Conservation (phyloP, 2,797 vertebrate genomes). For the Nyctibius grandis region DNA sequence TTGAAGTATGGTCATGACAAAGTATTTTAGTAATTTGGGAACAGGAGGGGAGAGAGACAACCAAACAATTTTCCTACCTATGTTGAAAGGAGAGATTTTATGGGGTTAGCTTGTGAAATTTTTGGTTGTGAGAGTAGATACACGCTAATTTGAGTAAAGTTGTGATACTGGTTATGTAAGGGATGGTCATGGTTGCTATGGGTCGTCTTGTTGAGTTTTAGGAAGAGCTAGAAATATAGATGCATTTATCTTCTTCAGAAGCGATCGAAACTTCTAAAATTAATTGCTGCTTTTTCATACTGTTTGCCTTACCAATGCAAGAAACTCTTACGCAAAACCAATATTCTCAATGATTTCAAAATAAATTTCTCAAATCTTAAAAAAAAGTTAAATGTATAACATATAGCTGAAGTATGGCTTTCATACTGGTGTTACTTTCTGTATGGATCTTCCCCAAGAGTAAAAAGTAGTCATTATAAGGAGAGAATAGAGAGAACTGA, state of each 20-base stretch:
- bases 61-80: not conserved
- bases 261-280: not conserved
- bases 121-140: not conserved
- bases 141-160: not conserved
- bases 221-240: not conserved
- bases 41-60: not conserved
- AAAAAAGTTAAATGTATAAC: not conserved
- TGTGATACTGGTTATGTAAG: not conserved
- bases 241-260: not conserved
- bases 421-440: not conserved
- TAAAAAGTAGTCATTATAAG: not conserved
- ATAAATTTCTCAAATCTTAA: not conserved
- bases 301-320: not conserved
- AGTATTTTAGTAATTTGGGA: not conserved
- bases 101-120: not conserved
- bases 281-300: not conserved
- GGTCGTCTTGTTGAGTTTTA: not conserved
- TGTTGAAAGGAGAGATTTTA: not conserved
- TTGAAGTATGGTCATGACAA: not conserved
- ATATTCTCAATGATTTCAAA: not conserved
- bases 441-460: not conserved
- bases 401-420: not conserved
- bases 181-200: not conserved
- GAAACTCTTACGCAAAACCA: not conserved
- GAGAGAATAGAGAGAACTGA: not conserved